Percentiles rank a stretch among this genome's conserved stretches.
phyloP scores from a whole-genome alignment of 2,797 vertebrate genomes.

The Choloepus didactylus region DNA sequence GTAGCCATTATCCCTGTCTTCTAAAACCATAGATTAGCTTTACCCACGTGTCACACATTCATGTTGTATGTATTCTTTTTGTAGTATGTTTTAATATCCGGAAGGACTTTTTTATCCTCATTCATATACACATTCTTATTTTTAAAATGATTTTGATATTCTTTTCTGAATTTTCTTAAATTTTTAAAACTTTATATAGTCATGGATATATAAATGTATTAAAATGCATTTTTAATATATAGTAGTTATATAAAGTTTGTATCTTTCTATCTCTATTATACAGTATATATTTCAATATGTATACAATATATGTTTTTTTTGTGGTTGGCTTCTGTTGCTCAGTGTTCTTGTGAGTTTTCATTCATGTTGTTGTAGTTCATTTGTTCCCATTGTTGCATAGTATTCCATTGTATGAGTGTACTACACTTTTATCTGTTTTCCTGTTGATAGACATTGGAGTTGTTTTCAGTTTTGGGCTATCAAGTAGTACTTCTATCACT shows the following conservation, averaged over 20 bases:
- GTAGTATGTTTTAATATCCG: not conserved
- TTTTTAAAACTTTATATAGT: constrained; percentile 54
- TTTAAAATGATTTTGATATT: constrained; percentile 1
- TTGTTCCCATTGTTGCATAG: not conserved
- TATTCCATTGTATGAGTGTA: not conserved
- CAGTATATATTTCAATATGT: not conserved
- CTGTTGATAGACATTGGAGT: not conserved
- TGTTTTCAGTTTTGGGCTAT: constrained; percentile 13
- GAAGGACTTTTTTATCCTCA: not conserved
- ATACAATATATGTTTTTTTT: not conserved
- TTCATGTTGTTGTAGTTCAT: not conserved
- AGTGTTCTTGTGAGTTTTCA: not conserved
- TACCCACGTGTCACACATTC: not conserved
- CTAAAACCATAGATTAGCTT: constrained; percentile 40
- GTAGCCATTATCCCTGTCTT: not conserved
- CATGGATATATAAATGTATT: not conserved
- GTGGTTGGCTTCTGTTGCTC: not conserved
- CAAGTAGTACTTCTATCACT: not conserved
- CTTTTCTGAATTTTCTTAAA: constrained; percentile 44
- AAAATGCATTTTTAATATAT: constrained; percentile 31
- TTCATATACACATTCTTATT: not conserved
- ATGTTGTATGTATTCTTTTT: not conserved
- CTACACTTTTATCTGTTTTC: not conserved
- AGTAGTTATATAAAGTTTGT: not conserved
- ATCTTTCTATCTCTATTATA: not conserved